These are phyloP conservation scores for Myripristis murdjan DNA, from an alignment of 2,797 vertebrate species.

Conservation along the genomic window DNA sequence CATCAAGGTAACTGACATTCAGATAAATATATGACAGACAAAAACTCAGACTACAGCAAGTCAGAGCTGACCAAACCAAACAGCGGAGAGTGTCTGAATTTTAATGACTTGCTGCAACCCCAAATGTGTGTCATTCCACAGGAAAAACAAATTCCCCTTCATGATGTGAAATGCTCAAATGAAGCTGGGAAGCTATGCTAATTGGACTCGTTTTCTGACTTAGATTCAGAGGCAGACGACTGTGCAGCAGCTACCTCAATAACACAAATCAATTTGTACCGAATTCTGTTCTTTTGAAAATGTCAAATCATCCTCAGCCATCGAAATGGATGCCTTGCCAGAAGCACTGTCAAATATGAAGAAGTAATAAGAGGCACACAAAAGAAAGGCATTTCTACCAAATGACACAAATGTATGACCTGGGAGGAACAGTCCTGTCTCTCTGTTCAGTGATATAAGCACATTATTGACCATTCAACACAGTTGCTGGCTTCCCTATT, in stretches of 20 bases:
- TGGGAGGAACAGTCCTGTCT: conserved; percentile 9
- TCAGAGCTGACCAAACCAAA: conserved; percentile 17
- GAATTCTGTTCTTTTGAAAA: conserved; percentile 41
- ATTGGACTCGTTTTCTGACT: conserved; percentile 35
- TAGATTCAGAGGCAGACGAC: conserved; percentile 16
- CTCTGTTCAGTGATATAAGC: conserved; percentile 29
- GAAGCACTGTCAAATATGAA: background rate
- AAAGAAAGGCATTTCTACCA: conserved; percentile 1
- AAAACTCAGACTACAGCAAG: background rate
- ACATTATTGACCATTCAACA: conserved; percentile 41
- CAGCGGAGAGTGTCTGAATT: conserved; percentile 22
- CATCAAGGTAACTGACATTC: conserved; percentile 6
- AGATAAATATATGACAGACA: conserved; percentile 23
- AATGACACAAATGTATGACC: conserved; percentile 20
- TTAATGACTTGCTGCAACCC: conserved; percentile 8
- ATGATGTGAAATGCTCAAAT: conserved; percentile 38
- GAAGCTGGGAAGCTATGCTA: conserved; percentile 23
- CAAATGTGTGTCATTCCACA: conserved; percentile 25
- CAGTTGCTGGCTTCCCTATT: conserved; percentile 3
- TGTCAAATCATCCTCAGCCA: conserved; percentile 20
- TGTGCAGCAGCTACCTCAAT: conserved; percentile 20
- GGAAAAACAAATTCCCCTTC: conserved; percentile 29
- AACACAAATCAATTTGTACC: conserved; percentile 31
- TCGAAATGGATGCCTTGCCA: too few species aligned
- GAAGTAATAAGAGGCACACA: background rate